These are phyloP conservation scores for Clupea harengus DNA, from an alignment of 2,113 vertebrate species.

Conservation along the genomic window DNA sequence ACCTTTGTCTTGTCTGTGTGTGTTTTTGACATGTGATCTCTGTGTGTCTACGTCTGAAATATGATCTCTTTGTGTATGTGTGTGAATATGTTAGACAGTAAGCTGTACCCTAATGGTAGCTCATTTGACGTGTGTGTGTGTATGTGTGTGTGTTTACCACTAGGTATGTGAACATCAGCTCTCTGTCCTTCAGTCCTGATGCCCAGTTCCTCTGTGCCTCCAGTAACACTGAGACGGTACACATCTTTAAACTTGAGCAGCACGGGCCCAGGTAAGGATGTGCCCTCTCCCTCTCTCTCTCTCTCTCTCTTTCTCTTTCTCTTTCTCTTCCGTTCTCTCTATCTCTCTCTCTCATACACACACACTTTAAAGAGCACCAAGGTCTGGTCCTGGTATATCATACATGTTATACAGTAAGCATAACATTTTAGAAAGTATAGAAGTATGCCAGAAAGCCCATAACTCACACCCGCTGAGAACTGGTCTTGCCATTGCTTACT, in stretches of 20 bases:
- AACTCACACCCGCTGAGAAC: too few relatives aligned
- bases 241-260: conserved; percentile 92
- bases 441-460: too few relatives aligned
- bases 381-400: too few relatives aligned
- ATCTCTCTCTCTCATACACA: background rate
- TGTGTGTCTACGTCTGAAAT: background rate
- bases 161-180: conserved; percentile 91
- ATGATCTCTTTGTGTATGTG: background rate
- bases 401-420: too few relatives aligned
- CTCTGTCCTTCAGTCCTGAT: conserved; percentile 90
- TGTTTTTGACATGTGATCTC: background rate
- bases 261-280: conserved; percentile 71
- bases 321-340: background rate
- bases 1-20: background rate
- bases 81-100: background rate
- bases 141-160: conserved; percentile 29
- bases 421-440: too few relatives aligned
- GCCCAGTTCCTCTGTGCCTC: conserved; percentile 93
- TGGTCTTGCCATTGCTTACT: too few relatives aligned
- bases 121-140: conserved; percentile 30
- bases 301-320: background rate
- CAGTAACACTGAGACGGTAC: conserved; percentile 94
- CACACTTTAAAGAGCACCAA: too few relatives aligned
- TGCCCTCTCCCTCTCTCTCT: background rate
- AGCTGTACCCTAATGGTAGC: background rate